phyloP scores from a whole-genome alignment of 2,113 vertebrate species.

The Jaculus jaculus region DNA sequence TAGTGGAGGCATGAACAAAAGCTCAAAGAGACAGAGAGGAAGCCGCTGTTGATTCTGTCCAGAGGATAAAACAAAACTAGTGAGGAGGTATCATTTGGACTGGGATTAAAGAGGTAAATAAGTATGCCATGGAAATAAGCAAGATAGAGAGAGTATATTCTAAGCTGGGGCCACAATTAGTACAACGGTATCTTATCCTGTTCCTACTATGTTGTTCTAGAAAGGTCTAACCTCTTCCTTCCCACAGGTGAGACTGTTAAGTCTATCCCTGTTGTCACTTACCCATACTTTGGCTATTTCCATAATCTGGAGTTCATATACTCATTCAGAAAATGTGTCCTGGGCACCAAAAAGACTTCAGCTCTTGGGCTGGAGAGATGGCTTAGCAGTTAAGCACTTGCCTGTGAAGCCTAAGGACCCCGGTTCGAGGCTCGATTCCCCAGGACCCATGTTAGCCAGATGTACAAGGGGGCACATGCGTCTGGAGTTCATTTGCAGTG shows the following conservation, averaged over 20 bases:
- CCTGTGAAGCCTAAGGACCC: too few species aligned
- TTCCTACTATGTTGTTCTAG: not conserved
- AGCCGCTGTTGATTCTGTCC: not conserved
- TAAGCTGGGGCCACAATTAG: not conserved
- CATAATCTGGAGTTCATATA: not conserved
- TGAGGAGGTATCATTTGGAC: not conserved
- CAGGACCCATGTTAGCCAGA: too few species aligned
- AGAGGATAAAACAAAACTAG: not conserved
- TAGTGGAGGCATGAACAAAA: not conserved
- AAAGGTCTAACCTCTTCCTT: not conserved
- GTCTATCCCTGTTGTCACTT: not conserved
- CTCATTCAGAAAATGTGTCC: not conserved
- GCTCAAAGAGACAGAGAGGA: not conserved
- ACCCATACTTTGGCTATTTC: not conserved
- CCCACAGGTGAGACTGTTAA: not conserved
- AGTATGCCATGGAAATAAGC: too few species aligned
- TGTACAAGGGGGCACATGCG: too few species aligned
- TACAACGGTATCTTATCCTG: not conserved
- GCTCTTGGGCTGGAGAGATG: too few species aligned
- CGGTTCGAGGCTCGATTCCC: too few species aligned
- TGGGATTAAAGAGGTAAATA: not conserved
- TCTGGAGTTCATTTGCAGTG: too few species aligned
- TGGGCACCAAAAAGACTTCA: not conserved
- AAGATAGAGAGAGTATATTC: not conserved
- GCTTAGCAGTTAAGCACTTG: too few species aligned